Base-by-base conservation (phyloP, 2,888 invertebrate species). In the Drosophila helvetica region DNA sequence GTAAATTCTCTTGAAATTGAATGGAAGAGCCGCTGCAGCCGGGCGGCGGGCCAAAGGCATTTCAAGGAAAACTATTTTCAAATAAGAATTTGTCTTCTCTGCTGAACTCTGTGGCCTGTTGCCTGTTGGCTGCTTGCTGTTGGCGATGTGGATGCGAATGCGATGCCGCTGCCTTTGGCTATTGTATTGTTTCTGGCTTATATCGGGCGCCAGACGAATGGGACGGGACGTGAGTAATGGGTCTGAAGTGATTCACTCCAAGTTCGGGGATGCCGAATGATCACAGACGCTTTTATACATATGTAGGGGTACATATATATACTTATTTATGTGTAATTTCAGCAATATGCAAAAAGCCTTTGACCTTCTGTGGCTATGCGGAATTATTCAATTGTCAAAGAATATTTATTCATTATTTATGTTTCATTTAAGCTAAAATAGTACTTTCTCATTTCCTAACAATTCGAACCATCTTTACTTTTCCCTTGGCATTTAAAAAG, bases 61-160 rank as follows among this genome's bases (percentile, higher is more conserved):
- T 73, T 73, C 73, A 73, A 73, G 73, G 74, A 67, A 73, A 73
- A 60, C 73, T 73, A 73, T 73, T 73, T 73, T 67, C 54, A 62
- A 58, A 57, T 55, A 54, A 48, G 73, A 73, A 73, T 73, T 55
- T 60, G 57, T 74, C 67, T 61, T 48, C 54, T 30, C 17, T 17
- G 47, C 57, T 63, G 71, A 71, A 70, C 71, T 63, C 17, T 70
- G 50, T 70, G 55, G 52, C 63, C 52, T 48, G 61, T 50, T 22
- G 22, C 22, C 22, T 22, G 22, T 22, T 22, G 30, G 19, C 43
- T 18, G 59, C 19, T 19, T 42, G 8, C 10, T 19, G 17, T 12
- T 47, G 54, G 18, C 30, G 48, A 50, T 33, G 18, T 17, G 27
- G 30, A 33, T 47, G 53, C n/a, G 47, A 38, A 38, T 55, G 52